These are phyloP conservation scores for Diaperis boleti DNA, from an alignment of 2,888 invertebrate genomes.

Conservation along the genomic window DNA sequence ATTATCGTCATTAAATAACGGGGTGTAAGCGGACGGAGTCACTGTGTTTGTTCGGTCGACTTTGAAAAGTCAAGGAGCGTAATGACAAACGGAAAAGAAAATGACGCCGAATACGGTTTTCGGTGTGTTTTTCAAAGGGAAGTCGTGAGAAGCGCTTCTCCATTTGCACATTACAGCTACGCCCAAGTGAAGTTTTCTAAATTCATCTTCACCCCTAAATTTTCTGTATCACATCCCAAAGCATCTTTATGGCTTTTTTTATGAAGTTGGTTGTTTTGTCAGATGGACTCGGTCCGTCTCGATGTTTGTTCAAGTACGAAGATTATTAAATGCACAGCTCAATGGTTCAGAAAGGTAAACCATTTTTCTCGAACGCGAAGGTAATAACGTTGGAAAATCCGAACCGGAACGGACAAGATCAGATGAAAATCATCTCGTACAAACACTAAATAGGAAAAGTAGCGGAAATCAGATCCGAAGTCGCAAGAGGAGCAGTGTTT, in stretches of 20 bases:
- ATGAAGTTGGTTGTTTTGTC: too few relatives aligned
- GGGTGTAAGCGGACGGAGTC: conserved; percentile 49
- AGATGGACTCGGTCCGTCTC: too few relatives aligned
- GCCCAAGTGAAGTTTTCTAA: too few relatives aligned
- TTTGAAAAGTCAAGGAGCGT: conserved; percentile 28
- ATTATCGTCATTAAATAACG: conserved; percentile 58
- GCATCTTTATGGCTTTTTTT: too few relatives aligned
- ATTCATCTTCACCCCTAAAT: too few relatives aligned
- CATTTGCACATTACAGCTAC: too few relatives aligned
- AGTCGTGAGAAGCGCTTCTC: conserved; percentile 3
- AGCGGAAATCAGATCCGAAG: conserved; percentile 53
- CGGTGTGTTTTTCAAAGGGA: not conserved
- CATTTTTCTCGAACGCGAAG: conserved; percentile 39
- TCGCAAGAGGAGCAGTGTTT: conserved; percentile 53
- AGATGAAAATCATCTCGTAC: conserved; percentile 44
- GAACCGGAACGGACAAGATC: conserved; percentile 42
- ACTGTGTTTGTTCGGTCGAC: conserved; percentile 22
- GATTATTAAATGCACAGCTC: conserved; percentile 34
- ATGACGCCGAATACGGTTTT: conserved; percentile 15
- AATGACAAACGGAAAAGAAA: conserved; percentile 21
- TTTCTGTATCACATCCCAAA: too few relatives aligned
- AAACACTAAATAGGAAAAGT: conserved; percentile 49
- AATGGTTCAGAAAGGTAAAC: conserved; percentile 41
- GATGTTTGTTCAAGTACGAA: conserved; percentile 24
- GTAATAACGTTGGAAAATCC: conserved; percentile 36